Evolutionary conservation across 2,888 invertebrate genomes (phyloP), one percentile per base, ranked within the genome.

Genomic region (Xanthia icteritia): DNA sequence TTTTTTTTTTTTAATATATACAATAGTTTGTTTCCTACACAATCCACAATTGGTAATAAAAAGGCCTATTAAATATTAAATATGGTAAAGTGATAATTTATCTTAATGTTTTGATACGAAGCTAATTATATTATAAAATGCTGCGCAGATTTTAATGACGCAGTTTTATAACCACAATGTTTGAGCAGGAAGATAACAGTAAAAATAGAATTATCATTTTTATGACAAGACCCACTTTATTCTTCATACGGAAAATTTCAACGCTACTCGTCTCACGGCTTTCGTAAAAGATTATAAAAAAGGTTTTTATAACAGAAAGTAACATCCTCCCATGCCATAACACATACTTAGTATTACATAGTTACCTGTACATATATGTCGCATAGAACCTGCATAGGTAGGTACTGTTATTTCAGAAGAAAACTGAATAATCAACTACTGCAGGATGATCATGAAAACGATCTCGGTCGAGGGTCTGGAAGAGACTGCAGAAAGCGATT

Each of bases 71-170:
- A 5, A 76, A 60, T 61, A 5, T 54, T 20, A 45, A 68, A 20
- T 27, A 56, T 27, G 13, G 0, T 39, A 15, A 31, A 9, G 0
- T 36, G 0, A 23, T 64, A 48, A 58, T 72, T 65, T 65, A 78
- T 72, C 4, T 27, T 27, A 15, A 45, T 78, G 64, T 72, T 80
- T 73, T 65, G 65, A 73, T 65, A 42, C 15, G 36, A 54, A 60
- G 0, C 11, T 45, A 23, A 54, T 54, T 9, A 51, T n/a, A 27
- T 9, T 36, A 42, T 23, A 15, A 42, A 8, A 39, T 39, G 1
- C 23, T 56, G 54, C 74, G 78, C 27, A 77, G 54, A 63, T 63
- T 58, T 61, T 58, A 54, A 63, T 61, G 63, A 39, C 77, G 73
- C 70, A 71, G 60, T 74, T 67, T 64, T 42, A 63, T 54, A 42